Percentiles rank a stretch among this genome's conserved stretches.
phyloP scores from a whole-genome alignment of 2,113 vertebrate species.

The Benitochromis conjunctus region DNA sequence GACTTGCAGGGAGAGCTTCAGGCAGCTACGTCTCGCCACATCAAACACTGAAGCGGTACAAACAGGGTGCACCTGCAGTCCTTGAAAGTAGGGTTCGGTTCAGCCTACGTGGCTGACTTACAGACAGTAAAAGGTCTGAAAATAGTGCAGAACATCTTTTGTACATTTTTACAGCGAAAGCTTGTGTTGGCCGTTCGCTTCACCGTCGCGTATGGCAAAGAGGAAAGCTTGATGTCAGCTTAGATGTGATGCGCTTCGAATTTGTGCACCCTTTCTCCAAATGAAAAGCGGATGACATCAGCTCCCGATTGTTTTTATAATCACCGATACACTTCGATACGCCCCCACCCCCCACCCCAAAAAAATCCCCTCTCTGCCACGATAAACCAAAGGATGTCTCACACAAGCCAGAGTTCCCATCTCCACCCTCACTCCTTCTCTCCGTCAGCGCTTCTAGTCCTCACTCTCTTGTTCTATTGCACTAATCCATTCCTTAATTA shows the following conservation, averaged over 20 bases:
- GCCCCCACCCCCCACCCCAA: neutral
- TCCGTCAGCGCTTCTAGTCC: constrained; percentile 20
- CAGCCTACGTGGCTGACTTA: neutral
- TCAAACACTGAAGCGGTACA: neutral
- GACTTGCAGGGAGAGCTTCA: constrained; percentile 52
- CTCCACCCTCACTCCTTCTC: neutral
- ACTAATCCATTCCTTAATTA: constrained; percentile 76
- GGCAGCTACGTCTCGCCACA: constrained; percentile 49
- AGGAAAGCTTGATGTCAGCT: neutral
- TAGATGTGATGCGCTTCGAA: rapidly evolving
- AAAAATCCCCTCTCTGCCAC: neutral
- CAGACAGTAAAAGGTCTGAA: neutral
- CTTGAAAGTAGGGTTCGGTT: neutral
- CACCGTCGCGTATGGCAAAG: neutral
- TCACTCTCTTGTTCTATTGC: constrained; percentile 74
- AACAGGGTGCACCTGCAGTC: neutral
- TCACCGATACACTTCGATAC: neutral
- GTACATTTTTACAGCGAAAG: neutral
- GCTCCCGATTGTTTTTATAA: neutral
- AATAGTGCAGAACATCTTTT: neutral
- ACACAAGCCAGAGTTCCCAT: constrained; percentile 15
- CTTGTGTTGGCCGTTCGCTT: rapidly evolving
- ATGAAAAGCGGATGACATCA: neutral
- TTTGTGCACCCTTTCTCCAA: neutral
- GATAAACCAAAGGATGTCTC: constrained; percentile 70